A percentile compares a stretch with the other conserved stretches of the same genome.
Conservation (phyloP, 2,888 invertebrate species). For the Drosophila parthenogenetica region DNA sequence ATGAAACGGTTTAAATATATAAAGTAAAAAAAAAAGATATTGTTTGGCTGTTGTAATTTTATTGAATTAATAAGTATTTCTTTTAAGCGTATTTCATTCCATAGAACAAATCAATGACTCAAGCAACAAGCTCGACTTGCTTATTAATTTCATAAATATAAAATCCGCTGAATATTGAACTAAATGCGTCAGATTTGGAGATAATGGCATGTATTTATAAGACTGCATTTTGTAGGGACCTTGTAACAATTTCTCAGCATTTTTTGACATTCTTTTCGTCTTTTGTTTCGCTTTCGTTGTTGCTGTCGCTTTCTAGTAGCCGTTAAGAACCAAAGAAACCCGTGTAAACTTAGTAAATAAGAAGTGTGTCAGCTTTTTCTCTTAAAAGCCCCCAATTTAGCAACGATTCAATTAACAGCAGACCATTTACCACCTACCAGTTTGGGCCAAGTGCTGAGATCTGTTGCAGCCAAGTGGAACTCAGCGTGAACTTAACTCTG, state of each 20-base stretch:
- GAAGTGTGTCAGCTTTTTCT: conserved; percentile 70
- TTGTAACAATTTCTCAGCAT: conserved; percentile 12
- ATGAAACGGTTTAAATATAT: too few relatives aligned
- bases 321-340: conserved; percentile 27
- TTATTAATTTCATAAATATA: neutral
- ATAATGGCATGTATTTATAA: conserved; percentile 7
- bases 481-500: conserved; percentile 15
- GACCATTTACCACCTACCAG: conserved; percentile 27
- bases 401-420: conserved; percentile 68
- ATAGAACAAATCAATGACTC: neutral
- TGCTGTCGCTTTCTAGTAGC: conserved; percentile 59
- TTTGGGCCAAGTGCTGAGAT: conserved; percentile 22
- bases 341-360: conserved; percentile 15
- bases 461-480: conserved; percentile 49
- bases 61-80: too few relatives aligned
- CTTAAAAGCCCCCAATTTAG: conserved; percentile 52
- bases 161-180: neutral
- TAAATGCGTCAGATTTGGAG: neutral
- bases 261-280: conserved; percentile 6
- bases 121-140: neutral
- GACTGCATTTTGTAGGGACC: conserved; percentile 5
- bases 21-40: too few relatives aligned
- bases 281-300: conserved; percentile 37
- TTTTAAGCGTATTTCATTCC: neutral
- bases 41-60: too few relatives aligned